Conservation (phyloP, 2,113 vertebrate genomes). For the Cyprinodon tularosa region DNA sequence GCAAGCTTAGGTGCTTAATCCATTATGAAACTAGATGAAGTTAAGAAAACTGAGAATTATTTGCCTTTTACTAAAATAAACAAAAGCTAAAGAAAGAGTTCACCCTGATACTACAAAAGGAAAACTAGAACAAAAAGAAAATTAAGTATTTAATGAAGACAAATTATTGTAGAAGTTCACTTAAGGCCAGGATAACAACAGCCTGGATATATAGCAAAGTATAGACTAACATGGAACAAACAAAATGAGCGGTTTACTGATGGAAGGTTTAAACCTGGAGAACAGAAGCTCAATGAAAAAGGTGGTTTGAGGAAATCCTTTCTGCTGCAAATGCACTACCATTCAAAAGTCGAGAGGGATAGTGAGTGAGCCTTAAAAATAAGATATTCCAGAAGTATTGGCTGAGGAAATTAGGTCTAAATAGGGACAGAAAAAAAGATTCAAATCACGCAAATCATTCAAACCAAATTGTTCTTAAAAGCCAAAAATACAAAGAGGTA, state of each 20-base stretch:
- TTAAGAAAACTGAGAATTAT: background rate
- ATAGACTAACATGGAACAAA: background rate
- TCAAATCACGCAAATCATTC: too few species aligned
- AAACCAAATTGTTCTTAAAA: too few species aligned
- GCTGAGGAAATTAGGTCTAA: background rate
- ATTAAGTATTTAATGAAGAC: background rate
- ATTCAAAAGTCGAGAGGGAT: background rate
- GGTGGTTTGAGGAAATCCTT: slow-evolving; percentile 34
- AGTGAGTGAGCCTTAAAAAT: background rate
- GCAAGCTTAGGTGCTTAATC: background rate
- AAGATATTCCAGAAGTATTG: background rate
- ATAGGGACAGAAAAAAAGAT: too few species aligned
- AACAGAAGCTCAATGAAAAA: slow-evolving; percentile 12
- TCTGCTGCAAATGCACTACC: background rate
- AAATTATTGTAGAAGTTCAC: background rate
- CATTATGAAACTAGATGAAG: slow-evolving; percentile 13
- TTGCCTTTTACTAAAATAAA: slow-evolving; percentile 20
- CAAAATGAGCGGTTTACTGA: background rate
- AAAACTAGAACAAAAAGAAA: background rate
- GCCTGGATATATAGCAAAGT: too few species aligned
- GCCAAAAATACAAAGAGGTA: too few species aligned
- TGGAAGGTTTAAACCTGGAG: background rate
- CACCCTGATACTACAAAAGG: background rate
- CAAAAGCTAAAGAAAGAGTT: background rate
- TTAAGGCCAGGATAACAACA: background rate